Evolutionary conservation across 2,888 invertebrate species (phyloP), one percentile per base, ranked within the genome.

Genomic region (Steinernema hermaphroditum): DNA sequence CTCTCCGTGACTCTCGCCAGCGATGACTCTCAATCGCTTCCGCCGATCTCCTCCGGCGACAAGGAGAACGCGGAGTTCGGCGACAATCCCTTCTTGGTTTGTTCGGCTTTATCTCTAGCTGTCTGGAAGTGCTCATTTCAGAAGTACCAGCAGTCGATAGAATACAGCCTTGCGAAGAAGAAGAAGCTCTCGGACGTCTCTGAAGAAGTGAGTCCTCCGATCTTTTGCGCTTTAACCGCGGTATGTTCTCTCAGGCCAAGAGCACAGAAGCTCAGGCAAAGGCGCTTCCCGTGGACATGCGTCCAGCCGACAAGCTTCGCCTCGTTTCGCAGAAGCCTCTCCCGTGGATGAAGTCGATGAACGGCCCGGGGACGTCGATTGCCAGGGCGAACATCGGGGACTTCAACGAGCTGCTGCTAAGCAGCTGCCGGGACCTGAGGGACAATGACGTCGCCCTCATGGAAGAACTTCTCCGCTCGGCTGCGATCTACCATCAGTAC

Each of bases 311-410:
- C 32, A 62, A 62, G 34, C 62, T 62, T 16, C 62, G 34, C 9
- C 62, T 62, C 32, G 34, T 34, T 2, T 62, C 62, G 1, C 22
- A 29, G 29, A 32, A 62, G 62, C 32, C 62, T 8, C n/a, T 62
- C 9, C 62, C 62, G 32, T 62, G 62, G 62, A 62, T 62, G 62
- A 62, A 12, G 16, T 29, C 62, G 16, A 62, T 62, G 62, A 32
- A 2, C 62, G 29, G 32, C 14, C 62, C 62, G 1, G 62, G 62
- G 16, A 32, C 46, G 1, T 29, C 62, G 62, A 62, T 32, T 16
- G 22, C 62, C 1, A 32, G 27, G 29, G 62, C 62, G 16, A 62
- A 62, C 29, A 32, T 62, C 32, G 62, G 62, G 1, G 62, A 62
- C 32, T 62, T 62, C 62, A 62, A 62, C 62, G 62, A 62, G 16